Base-by-base conservation (phyloP, 2,888 invertebrate genomes). In the Callyntrura sp. region DNA sequence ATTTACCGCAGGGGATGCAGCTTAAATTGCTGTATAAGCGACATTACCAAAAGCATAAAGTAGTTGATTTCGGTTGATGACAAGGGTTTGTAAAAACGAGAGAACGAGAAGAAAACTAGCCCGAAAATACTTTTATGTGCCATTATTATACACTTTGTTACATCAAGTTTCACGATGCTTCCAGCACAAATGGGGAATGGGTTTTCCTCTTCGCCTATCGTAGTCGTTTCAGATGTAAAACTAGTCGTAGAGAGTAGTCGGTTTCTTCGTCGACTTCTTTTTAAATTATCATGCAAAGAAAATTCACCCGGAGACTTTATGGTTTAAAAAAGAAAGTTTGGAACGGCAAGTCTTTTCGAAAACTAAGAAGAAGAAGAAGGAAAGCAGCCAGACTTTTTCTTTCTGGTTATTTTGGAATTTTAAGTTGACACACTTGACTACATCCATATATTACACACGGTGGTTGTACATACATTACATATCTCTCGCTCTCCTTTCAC, bases 271-370 rank as follows among this genome's bases (percentile, higher is more conserved):
- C 23, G 76, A 25, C 25, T 51, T 51, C 51, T 51, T 76, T 73
- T 51, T 76, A 51, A 76, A 76, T 76, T 76, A 76, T 76, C 51
- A 76, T 76, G 51, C 51, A 48, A 76, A 48, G 76, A 68, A 78
- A 78, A 78, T 85, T 85, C 65, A 78, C 65, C 51, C 45, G 62
- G 55, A 51, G 45, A 85, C 45, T 85, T 78, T 85, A 85, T 85
- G 65, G 85, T 78, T 78, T 76, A 76, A 57, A 79, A 84, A 85
- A 85, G 62, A 62, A 78, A 78, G 62, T 85, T 85, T 85, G 60
- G 78, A 45, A 35, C 35, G 6, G 2, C 35, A 35, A 35, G 35
- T 35, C 35, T 35, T 35, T 35, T 35, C 60, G 28, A 73, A 76
- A 62, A 45, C 85, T 76, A 79, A 0, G 78, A 78, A 78, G n/a